Conservation (phyloP, 2,888 invertebrate genomes). For the Drosophila borborema region DNA sequence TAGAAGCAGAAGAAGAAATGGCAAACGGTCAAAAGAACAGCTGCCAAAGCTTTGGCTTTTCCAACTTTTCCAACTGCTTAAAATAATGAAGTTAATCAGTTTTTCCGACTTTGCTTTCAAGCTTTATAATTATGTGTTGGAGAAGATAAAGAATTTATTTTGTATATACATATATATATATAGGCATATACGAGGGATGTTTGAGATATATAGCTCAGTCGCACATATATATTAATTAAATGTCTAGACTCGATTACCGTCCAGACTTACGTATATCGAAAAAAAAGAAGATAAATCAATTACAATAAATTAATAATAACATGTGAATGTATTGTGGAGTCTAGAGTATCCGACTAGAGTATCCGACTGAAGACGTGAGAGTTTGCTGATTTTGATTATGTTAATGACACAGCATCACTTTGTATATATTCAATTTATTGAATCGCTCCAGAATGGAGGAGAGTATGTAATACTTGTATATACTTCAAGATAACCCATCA, state of each 20-base stretch:
- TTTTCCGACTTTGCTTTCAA: slow-evolving; percentile 3
- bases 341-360: background rate
- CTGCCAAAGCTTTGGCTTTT: slow-evolving; percentile 21
- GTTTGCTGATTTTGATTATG: too few relatives aligned
- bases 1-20: slow-evolving; percentile 23
- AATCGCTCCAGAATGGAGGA: too few relatives aligned
- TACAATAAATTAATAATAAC: background rate
- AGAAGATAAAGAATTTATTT: background rate
- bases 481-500: too few relatives aligned
- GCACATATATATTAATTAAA: background rate
- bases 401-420: too few relatives aligned
- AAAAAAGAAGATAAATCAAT: background rate
- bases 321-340: background rate
- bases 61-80: slow-evolving; percentile 29
- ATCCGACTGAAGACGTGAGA: background rate
- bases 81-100: slow-evolving; percentile 37
- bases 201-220: background rate
- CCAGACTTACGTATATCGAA: background rate
- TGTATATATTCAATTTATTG: too few relatives aligned
- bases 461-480: too few relatives aligned
- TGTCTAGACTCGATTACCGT: background rate
- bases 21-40: slow-evolving; percentile 46
- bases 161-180: background rate
- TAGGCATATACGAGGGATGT: background rate
- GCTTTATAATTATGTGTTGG: background rate